These are phyloP conservation scores for Mylabris sibirica DNA, from an alignment of 2,888 invertebrate species.

Conservation along the genomic window DNA sequence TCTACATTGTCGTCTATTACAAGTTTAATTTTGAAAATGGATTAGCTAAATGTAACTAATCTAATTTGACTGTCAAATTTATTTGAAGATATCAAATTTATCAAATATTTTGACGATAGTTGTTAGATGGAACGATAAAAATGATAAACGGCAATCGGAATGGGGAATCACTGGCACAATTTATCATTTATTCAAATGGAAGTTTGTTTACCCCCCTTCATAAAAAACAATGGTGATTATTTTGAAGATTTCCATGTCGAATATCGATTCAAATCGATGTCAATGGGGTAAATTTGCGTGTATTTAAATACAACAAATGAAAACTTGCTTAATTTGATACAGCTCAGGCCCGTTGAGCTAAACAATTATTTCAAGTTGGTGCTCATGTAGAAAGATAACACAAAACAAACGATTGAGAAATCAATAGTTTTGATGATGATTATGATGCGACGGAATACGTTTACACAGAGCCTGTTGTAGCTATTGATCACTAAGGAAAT, in stretches of 20 bases:
- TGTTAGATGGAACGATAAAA: not conserved
- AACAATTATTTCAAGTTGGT: slow-evolving; percentile 27
- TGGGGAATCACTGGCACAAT: not conserved
- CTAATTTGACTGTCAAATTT: not conserved
- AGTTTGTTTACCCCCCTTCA: not conserved
- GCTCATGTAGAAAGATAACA: slow-evolving; percentile 23
- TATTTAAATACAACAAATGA: slow-evolving; percentile 21
- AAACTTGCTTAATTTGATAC: slow-evolving; percentile 22
- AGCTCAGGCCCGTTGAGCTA: not conserved
- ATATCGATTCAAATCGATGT: not conserved
- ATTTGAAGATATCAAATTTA: not conserved
- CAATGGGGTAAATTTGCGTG: not conserved
- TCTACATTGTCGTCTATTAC: not conserved
- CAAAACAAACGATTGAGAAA: slow-evolving; percentile 32
- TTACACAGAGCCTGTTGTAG: slow-evolving; percentile 11
- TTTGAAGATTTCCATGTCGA: not conserved
- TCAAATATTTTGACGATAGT: not conserved
- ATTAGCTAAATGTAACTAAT: not conserved
- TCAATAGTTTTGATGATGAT: slow-evolving; percentile 28
- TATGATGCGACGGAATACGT: slow-evolving; percentile 28
- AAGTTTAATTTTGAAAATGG: not conserved
- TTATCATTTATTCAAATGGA: not conserved
- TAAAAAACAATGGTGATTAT: not conserved
- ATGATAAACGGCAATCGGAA: not conserved
- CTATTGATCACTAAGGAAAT: slow-evolving; percentile 27